These are phyloP conservation scores for Zaprionus inermis DNA, from an alignment of 1,140 invertebrate species.

Conservation along the genomic window DNA sequence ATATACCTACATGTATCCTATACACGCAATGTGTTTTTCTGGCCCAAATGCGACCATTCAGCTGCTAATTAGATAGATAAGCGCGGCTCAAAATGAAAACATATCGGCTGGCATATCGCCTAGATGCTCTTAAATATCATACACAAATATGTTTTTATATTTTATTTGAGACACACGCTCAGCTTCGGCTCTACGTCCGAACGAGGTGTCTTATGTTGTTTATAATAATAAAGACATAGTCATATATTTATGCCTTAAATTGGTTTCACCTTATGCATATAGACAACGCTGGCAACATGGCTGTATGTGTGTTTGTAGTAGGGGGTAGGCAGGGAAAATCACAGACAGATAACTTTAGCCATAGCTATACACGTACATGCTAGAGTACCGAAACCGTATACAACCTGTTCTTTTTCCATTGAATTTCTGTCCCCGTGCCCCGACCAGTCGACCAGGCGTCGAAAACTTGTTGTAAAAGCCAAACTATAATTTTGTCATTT, in stretches of 20 bases:
- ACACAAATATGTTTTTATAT: conserved; percentile 14
- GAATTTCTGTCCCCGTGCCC: conserved; percentile 38
- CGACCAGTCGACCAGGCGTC: conserved; percentile 13
- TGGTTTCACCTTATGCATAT: conserved; percentile 68
- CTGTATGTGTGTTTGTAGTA: not conserved
- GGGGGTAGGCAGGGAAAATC: conserved; percentile 4
- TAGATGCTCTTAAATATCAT: conserved; percentile 24
- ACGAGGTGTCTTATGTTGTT: conserved; percentile 41
- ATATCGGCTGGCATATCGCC: not conserved
- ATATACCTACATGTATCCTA: not conserved
- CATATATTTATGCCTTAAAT: conserved; percentile 74
- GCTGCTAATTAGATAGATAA: conserved; percentile 77
- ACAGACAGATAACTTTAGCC: not conserved
- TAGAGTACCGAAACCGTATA: conserved; percentile 30
- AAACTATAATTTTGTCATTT: conserved; percentile 82
- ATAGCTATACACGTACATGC: not conserved
- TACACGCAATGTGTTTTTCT: conserved; percentile 43
- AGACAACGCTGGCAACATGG: not conserved
- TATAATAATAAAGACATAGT: conserved; percentile 80
- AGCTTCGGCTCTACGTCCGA: not conserved
- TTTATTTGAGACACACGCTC: conserved; percentile 47
- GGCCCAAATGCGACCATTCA: conserved; percentile 59
- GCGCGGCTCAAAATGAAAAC: conserved; percentile 21
- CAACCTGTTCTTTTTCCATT: conserved; percentile 66
- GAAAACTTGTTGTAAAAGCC: conserved; percentile 68